Conservation (phyloP, 1,140 invertebrate species). For the Protaetia brevitarsis region DNA sequence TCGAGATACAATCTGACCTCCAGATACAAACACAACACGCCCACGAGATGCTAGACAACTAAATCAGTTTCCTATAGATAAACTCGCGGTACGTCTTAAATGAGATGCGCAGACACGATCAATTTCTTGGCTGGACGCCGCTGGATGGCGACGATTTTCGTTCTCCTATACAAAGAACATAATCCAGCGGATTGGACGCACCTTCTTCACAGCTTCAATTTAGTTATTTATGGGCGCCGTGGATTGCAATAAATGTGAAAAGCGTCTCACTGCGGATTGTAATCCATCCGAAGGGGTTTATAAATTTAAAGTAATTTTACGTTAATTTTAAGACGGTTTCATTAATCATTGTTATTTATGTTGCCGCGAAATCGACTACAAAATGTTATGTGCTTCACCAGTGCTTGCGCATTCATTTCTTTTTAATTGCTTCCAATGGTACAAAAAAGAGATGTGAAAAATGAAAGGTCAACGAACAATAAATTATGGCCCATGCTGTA, state of each 20-base stretch:
- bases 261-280: background rate
- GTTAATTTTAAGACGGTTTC: background rate
- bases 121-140: slow-evolving; percentile 15
- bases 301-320: slow-evolving; percentile 1
- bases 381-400: no score
- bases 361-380: no score
- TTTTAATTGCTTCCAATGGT: no score
- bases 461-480: no score
- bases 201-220: slow-evolving; percentile 11
- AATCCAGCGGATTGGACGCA: slow-evolving; percentile 8
- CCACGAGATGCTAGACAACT: slow-evolving; percentile 44
- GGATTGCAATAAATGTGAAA: slow-evolving; percentile 5
- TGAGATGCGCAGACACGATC: slow-evolving; percentile 37
- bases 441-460: no score
- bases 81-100: slow-evolving; percentile 27
- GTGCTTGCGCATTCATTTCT: no score
- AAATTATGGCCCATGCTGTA: no score
- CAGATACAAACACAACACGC: slow-evolving; percentile 43
- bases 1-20: slow-evolving; percentile 39
- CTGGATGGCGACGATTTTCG: slow-evolving; percentile 14
- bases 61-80: slow-evolving; percentile 41
- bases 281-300: background rate
- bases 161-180: slow-evolving; percentile 6
- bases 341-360: no score
- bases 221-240: background rate